Evolutionary conservation across 2,113 vertebrate genomes (phyloP), one percentile per base, ranked within the genome.

Genomic region (Myanophis thanlyinensis): DNA sequence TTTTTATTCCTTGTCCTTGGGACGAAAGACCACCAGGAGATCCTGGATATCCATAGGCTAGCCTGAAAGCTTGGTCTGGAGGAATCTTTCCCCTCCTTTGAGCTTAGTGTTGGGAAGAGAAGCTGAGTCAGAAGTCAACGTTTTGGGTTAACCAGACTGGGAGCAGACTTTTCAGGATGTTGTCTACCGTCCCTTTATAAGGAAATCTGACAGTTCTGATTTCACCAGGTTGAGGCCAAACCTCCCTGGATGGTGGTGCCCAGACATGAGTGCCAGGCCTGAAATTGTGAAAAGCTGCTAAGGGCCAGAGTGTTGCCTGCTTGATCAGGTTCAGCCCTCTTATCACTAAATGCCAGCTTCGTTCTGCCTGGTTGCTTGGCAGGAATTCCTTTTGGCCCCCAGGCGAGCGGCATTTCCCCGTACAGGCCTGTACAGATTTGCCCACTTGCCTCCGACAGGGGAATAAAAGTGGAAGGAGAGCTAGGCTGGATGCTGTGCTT

Each of bases 401-500:
- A 44, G n/a, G 67, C n/a, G 48, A 52, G n/a, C 8, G 62, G 48
- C n/a, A 12, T 22, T 35, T 80, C 22, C 22, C 48, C 22, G 2
- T 35, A 22, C 18, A 7, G 49, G 67, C 67, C 67, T 53, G 11
- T 53, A 15, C 67, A 46, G 22, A 52, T 80, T 48, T 15, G 30
- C 62, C 62, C 15, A 23, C 67, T 30, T 46, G 48, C 49, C 40
- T 7, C 49, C 3, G 67, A 35, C 35, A 27, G 30, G 11, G 30
- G 73, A 4, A 18, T 4, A 30, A 59, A 18, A 0, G 3, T 85
- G 15, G 25, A 46, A 91, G 27, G 62, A 44, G 35, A 15, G 1
- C 0, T 9, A 0, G 12, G 1, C 0, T 9, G 0, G 12, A 40
- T 7, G n/a, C 48, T 52, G n/a, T 44, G 40, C 6, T 84, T n/a